Base-by-base conservation (phyloP, 2,113 vertebrate species). In the Xiphophorus hellerii region DNA sequence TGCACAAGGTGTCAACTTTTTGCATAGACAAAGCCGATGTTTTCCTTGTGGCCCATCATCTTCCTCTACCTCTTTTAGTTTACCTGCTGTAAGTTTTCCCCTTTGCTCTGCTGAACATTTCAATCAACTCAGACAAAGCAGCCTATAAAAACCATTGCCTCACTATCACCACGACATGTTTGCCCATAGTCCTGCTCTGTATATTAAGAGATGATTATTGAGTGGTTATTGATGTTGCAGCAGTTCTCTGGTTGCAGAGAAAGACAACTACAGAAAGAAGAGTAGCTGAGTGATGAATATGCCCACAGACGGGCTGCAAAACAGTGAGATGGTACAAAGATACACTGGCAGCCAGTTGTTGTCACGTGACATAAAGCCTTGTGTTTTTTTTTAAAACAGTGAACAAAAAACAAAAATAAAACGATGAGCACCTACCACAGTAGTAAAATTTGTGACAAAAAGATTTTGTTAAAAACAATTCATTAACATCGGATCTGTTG, bases 191-290 rank as follows among this genome's bases (percentile, higher is more conserved):
- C 67, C 76, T 70, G 75, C 81, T 62, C 73, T 31, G 78, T 66
- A 61, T 80, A 85, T 87, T 81, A 85, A 67, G 76, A 66, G 75
- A 20, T 51, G 74, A 66, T 86, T 88, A 85, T 78, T 80, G 84
- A 86, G 80, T 78, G 64, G 76, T 84, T 87, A 84, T 87, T 84
- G 85, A 90, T 91, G 84, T 74, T 75, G 79, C 77, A 85, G 89
- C 75, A 35, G 74, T 42, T 80, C 78, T 84, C 31, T 60, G 66
- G 78, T 84, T 85, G 0, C 77, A 60, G 81, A 81, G 77, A 61
- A 70, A 58, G n/a, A 33, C 51, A 10, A 31, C 64, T 72, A 9
- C 71, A 70, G 54, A 17, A 63, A 75, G 74, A 84, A 79, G 62
- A 77, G 76, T 74, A 62, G 39, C 11, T 71, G 69, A 33, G 30